Percentiles rank a stretch among this genome's conserved stretches.
phyloP scores from a whole-genome alignment of 2,888 invertebrate species.

The Epinotia bilunana region DNA sequence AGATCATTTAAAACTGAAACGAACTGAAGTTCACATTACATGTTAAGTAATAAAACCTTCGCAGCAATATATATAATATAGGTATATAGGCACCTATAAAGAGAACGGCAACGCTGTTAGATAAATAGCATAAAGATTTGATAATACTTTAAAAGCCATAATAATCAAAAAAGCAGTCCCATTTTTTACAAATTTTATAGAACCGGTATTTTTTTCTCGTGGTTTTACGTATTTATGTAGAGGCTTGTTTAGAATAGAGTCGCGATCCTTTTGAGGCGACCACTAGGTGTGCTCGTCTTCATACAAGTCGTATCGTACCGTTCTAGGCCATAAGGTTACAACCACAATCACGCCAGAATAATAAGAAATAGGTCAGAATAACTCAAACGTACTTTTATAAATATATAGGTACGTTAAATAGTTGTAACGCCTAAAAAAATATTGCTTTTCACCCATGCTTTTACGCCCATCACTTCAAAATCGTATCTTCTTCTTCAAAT shows the following conservation, averaged over 20 bases:
- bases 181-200: slow-evolving; percentile 35
- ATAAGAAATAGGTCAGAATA: not conserved
- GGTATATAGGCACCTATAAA: not conserved
- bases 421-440: not conserved
- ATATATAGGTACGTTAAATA: not conserved
- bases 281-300: too few species aligned
- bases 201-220: slow-evolving; percentile 24
- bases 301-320: too few species aligned
- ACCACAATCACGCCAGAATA: not conserved
- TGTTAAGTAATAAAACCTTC: slow-evolving; percentile 36
- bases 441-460: not conserved
- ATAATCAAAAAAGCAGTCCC: slow-evolving; percentile 13
- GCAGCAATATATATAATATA: slow-evolving; percentile 24
- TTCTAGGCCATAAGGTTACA: too few species aligned
- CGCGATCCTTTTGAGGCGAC: not conserved
- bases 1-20: slow-evolving; percentile 47
- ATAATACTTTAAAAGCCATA: slow-evolving; percentile 16
- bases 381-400: not conserved
- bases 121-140: slow-evolving; percentile 26
- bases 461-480: not conserved
- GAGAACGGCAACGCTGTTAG: slow-evolving; percentile 26
- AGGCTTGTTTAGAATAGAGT: slow-evolving; percentile 8
- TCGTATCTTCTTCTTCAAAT: not conserved
- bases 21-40: slow-evolving; percentile 21
- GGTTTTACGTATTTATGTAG: not conserved